Evolutionary conservation across 2,888 invertebrate genomes (phyloP).

Genomic region (Stramonita haemastoma): DNA sequence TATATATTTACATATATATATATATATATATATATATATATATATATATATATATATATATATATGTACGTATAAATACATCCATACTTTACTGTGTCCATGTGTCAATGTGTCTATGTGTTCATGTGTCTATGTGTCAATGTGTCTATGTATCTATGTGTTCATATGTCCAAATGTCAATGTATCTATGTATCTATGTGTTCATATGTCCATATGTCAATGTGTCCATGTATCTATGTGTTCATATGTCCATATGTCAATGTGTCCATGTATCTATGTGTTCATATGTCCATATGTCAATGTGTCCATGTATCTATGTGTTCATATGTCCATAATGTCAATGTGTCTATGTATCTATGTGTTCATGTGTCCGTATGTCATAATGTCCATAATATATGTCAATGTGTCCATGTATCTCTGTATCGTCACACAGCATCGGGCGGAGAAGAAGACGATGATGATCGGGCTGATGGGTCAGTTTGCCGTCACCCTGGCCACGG

Average conservation of each 20-base stretch:
- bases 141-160: background rate
- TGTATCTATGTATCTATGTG: background rate
- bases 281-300: too few species aligned
- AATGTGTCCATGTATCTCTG: background rate
- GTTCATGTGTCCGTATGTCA: background rate
- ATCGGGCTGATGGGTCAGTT: background rate
- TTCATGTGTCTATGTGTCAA: background rate
- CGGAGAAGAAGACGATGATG: background rate
- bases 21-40: too few species aligned
- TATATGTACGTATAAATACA: too few species aligned
- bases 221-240: background rate
- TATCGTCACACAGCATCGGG: background rate
- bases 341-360: too few species aligned
- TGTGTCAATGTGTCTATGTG: background rate
- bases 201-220: background rate
- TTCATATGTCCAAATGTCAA: background rate
- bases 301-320: too few species aligned
- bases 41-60: too few species aligned
- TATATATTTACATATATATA: too few species aligned
- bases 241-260: too few species aligned
- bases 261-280: too few species aligned
- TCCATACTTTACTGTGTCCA: too few species aligned
- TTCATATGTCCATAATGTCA: too few species aligned
- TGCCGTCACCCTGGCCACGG: too few species aligned
- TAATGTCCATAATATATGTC: background rate